Conservation (phyloP, 2,888 invertebrate genomes). For the Marronus borbonicus region DNA sequence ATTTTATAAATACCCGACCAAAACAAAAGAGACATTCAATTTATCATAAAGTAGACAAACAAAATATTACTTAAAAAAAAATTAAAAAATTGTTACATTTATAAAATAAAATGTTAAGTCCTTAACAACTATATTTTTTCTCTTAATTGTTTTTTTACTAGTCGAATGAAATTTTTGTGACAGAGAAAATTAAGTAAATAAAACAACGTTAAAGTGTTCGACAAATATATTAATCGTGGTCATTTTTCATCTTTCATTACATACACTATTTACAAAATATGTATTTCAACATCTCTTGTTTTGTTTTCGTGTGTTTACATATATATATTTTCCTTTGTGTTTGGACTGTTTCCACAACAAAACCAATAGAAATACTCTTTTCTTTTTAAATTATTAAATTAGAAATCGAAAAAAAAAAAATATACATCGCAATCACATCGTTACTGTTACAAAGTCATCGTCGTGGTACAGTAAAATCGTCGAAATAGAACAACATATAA, state of each 20-base stretch:
- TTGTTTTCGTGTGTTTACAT: slow-evolving; percentile 2
- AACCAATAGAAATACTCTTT: not conserved
- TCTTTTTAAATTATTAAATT: slow-evolving; percentile 1
- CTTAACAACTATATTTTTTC: too few species aligned
- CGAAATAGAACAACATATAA: not conserved
- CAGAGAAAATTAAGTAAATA: not conserved
- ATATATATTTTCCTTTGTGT: not conserved
- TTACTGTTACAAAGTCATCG: not conserved
- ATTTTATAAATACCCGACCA: too few species aligned
- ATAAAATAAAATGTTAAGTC: too few species aligned
- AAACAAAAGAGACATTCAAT: too few species aligned
- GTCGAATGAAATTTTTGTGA: too few species aligned
- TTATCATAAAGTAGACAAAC: too few species aligned
- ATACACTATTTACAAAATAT: slow-evolving; percentile 46
- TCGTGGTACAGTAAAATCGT: not conserved
- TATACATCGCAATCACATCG: not conserved
- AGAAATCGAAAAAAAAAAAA: too few species aligned
- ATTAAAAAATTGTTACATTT: too few species aligned
- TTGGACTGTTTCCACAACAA: not conserved
- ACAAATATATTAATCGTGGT: slow-evolving; percentile 58
- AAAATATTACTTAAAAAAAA: too few species aligned
- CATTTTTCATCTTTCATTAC: slow-evolving; percentile 47
- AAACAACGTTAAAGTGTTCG: slow-evolving; percentile 48
- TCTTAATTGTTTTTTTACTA: too few species aligned
- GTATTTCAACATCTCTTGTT: slow-evolving; percentile 17